Conservation (phyloP, 1,140 invertebrate genomes). For the Drosophila triauraria region DNA sequence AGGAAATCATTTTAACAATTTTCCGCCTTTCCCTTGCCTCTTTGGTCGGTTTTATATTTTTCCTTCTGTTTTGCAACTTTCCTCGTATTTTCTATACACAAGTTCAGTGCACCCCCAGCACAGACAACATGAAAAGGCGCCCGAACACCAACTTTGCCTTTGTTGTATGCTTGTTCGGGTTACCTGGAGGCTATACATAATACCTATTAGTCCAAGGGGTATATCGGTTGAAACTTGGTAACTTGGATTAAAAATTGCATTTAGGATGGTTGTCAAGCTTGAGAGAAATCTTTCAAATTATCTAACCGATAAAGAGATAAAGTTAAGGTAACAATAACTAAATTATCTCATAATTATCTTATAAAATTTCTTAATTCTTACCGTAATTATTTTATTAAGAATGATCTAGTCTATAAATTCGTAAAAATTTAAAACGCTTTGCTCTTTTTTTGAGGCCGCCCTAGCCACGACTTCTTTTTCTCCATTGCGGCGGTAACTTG, state of each 20-base stretch:
- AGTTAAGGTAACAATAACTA: no score
- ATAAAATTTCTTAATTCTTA: no score
- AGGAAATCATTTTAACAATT: slow-evolving; percentile 82
- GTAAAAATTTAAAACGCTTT: background rate
- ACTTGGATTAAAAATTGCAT: no score
- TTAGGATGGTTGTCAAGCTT: background rate
- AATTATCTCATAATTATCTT: no score
- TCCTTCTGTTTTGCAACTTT: slow-evolving; percentile 20
- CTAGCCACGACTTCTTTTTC: slow-evolving; percentile 41
- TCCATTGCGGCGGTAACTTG: slow-evolving; percentile 38
- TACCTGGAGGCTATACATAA: slow-evolving; percentile 12
- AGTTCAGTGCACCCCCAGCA: slow-evolving; percentile 72
- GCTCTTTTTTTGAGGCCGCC: slow-evolving; percentile 50
- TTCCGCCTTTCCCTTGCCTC: slow-evolving; percentile 40
- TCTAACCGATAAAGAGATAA: no score
- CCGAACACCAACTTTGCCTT: slow-evolving; percentile 63
- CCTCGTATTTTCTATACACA: slow-evolving; percentile 52
- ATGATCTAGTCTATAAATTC: background rate
- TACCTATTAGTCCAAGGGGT: slow-evolving; percentile 11
- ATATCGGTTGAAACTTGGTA: background rate
- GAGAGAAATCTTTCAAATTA: background rate
- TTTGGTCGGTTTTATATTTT: slow-evolving; percentile 22
- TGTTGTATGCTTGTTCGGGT: slow-evolving; percentile 56
- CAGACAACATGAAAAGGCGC: slow-evolving; percentile 68
- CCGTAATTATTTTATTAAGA: background rate